phyloP scores from a whole-genome alignment of 2,113 vertebrate species.

The Nibea albiflora region DNA sequence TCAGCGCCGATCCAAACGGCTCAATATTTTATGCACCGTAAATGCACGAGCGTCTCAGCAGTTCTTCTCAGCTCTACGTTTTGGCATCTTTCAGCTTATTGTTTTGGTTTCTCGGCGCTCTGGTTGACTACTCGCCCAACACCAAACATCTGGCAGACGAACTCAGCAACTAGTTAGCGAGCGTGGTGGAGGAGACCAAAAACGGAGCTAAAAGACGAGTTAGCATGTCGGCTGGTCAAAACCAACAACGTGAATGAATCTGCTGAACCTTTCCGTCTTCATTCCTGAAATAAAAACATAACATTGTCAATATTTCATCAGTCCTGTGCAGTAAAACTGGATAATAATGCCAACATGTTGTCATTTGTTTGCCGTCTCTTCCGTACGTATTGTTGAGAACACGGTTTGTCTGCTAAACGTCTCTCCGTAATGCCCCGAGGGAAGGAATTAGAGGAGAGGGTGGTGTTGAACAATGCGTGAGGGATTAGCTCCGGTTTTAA shows the following conservation, averaged over 20 bases:
- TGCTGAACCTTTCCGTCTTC: not conserved
- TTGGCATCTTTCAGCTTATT: too few species aligned
- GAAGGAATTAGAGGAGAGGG: conserved; percentile 13
- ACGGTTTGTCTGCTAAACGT: conserved; percentile 11
- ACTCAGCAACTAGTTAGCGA: too few species aligned
- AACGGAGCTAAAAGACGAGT: too few species aligned
- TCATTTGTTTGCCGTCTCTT: not conserved
- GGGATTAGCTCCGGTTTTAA: conserved; percentile 64
- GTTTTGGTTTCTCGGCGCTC: too few species aligned
- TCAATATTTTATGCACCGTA: not conserved
- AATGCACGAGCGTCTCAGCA: not conserved
- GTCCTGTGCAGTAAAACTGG: not conserved
- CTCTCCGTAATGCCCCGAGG: conserved; percentile 8
- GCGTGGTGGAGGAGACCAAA: too few species aligned
- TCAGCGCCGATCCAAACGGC: not conserved
- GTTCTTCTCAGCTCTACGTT: too few species aligned
- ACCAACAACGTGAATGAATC: too few species aligned
- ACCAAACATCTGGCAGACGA: too few species aligned
- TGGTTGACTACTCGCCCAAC: too few species aligned
- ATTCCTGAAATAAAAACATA: too few species aligned
- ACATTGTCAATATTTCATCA: not conserved
- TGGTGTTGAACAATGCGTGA: conserved; percentile 50
- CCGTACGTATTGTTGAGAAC: not conserved
- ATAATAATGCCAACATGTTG: not conserved
- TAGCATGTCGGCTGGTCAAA: too few species aligned